Conservation (phyloP, 2,888 invertebrate species). For the Matsumyia berberina region DNA sequence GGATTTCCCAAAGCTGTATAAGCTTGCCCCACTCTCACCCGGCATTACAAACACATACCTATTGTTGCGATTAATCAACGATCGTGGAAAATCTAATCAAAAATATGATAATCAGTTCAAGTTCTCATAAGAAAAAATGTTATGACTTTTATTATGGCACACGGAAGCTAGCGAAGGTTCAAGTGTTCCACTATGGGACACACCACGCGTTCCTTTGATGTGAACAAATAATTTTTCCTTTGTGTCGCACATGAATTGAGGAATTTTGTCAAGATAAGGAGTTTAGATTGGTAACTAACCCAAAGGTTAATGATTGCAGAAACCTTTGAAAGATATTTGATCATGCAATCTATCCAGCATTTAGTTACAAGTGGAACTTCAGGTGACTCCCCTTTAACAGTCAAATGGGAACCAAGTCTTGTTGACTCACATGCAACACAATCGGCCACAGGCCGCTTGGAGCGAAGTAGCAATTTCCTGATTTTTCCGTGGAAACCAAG, state of each 20-base stretch:
- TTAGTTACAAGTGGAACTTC: no score
- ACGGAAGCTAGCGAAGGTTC: slow-evolving; percentile 5
- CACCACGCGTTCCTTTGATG: not conserved
- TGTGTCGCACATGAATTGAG: not conserved
- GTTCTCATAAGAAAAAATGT: not conserved
- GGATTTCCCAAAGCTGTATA: slow-evolving; percentile 10
- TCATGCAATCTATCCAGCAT: no score
- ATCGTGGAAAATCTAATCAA: not conserved
- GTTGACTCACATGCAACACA: no score
- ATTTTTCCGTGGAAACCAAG: no score
- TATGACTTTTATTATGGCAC: not conserved
- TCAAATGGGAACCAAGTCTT: no score
- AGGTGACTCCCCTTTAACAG: no score
- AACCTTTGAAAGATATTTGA: no score
- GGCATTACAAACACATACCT: no score
- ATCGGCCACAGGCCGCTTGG: no score
- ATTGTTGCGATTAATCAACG: not conserved
- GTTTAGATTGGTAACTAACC: not conserved
- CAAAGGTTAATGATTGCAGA: slow-evolving; percentile 3
- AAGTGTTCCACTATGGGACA: no score
- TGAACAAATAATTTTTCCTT: not conserved
- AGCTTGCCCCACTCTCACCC: not conserved
- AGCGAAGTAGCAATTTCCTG: no score
- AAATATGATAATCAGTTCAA: not conserved
- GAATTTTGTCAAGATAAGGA: not conserved